Evolutionary conservation across 2,113 vertebrate genomes (phyloP).

Genomic region (Alethe castanea): DNA sequence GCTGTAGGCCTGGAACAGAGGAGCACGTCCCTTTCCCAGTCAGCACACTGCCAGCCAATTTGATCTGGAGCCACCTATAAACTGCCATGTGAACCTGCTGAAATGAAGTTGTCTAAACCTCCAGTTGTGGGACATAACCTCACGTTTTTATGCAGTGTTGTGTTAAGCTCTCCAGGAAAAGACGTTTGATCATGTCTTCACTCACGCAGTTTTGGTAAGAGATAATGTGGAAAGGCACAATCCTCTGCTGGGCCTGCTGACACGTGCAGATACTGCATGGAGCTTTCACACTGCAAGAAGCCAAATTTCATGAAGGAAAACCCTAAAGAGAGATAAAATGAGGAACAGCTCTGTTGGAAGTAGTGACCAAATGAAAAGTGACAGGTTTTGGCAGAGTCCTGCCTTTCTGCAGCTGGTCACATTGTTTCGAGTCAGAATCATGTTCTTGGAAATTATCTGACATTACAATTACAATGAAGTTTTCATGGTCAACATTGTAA

Average conservation of each 20-base stretch:
- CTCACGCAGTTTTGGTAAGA: background rate
- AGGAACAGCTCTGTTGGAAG: background rate
- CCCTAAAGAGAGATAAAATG: background rate
- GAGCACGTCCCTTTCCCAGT: accelerated
- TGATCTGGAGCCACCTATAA: background rate
- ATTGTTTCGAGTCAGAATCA: background rate
- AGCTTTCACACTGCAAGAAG: background rate
- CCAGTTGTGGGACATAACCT: background rate
- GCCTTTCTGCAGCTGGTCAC: constrained; percentile 24
- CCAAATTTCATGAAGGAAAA: background rate
- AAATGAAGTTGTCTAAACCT: background rate
- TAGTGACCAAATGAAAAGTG: constrained; percentile 24
- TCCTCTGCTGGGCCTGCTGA: background rate
- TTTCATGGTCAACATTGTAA: constrained; percentile 17
- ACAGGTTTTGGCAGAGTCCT: constrained; percentile 36
- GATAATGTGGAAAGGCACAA: background rate
- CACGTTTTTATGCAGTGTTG: background rate
- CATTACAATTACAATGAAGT: constrained; percentile 26
- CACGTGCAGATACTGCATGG: background rate
- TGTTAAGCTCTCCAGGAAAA: background rate
- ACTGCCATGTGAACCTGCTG: background rate
- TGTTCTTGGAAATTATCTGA: constrained; percentile 35
- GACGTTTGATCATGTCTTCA: background rate
- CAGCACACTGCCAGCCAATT: background rate
- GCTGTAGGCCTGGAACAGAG: background rate